Evolutionary conservation across 2,888 invertebrate genomes (phyloP).

Genomic region (Tiliacea aurago): DNA sequence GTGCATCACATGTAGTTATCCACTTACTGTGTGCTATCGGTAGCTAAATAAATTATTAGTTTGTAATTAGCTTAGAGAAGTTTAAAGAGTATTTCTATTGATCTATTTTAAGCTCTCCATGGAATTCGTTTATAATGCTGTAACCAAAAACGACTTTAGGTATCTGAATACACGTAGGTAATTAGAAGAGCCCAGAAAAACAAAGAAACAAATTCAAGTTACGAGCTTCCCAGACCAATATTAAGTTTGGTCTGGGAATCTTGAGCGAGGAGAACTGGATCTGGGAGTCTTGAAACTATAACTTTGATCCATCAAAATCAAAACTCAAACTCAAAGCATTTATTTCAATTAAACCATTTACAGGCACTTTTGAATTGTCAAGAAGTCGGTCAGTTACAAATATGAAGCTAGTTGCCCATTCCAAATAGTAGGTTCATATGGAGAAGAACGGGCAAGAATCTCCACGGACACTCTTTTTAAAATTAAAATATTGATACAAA

Average conservation of each 20-base stretch:
- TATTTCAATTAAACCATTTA: no score
- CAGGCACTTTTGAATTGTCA: no score
- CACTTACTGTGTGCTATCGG: background rate
- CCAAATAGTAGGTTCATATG: no score
- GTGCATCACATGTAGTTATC: conserved; percentile 21
- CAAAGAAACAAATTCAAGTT: background rate
- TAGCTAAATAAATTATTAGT: conserved; percentile 18
- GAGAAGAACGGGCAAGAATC: no score
- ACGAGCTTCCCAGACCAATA: background rate
- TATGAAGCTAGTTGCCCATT: no score
- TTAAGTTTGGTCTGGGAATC: background rate
- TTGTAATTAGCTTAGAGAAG: background rate
- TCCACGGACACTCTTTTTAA: no score
- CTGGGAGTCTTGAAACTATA: background rate
- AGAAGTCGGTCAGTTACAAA: no score
- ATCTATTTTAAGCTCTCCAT: background rate
- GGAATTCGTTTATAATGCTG: background rate
- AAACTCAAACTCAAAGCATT: no score
- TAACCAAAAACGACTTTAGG: background rate
- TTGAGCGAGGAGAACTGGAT: background rate
- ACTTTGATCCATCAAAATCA: background rate
- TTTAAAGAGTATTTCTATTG: background rate
- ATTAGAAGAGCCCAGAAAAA: background rate
- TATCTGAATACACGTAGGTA: background rate
- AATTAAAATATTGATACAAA: no score